Conservation (phyloP, 2,888 invertebrate species). For the Ochlodes sylvanus region DNA sequence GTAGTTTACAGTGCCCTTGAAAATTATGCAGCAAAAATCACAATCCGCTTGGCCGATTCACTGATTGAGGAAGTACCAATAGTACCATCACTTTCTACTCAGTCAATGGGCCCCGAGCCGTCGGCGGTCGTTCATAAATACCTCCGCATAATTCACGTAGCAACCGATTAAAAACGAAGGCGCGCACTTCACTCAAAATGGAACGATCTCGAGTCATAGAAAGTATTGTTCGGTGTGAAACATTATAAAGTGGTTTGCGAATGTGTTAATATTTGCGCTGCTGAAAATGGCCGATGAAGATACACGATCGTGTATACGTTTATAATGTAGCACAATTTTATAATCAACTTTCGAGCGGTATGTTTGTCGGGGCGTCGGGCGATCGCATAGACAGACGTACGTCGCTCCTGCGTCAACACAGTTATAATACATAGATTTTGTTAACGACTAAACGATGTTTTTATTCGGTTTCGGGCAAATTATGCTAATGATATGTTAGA, state of each 20-base stretch:
- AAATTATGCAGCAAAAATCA: constrained; percentile 83
- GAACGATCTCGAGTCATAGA: constrained; percentile 74
- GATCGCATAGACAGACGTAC: constrained; percentile 10
- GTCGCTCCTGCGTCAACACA: constrained; percentile 27
- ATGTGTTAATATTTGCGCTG: constrained; percentile 40
- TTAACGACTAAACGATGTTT: constrained; percentile 26
- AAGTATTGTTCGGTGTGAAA: constrained; percentile 69
- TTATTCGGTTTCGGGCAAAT: constrained; percentile 31
- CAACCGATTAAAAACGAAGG: constrained; percentile 58
- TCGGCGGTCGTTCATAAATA: constrained; percentile 45
- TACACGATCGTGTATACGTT: constrained; percentile 26
- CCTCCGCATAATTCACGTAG: constrained; percentile 61
- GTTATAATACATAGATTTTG: constrained; percentile 41
- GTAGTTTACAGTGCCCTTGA: constrained; percentile 76
- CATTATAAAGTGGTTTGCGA: constrained; percentile 45
- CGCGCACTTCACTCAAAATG: constrained; percentile 74
- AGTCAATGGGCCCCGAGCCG: constrained; percentile 54
- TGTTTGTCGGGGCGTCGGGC: constrained; percentile 13
- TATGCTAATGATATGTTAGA: constrained; percentile 22
- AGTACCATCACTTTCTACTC: constrained; percentile 60
- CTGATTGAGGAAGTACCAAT: constrained; percentile 57
- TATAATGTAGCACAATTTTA: constrained; percentile 29
- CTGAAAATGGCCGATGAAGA: constrained; percentile 43
- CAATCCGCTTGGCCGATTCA: constrained; percentile 63
- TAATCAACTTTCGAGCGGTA: constrained; percentile 31